Evolutionary conservation across 2,797 vertebrate genomes (phyloP), one percentile per base, ranked within the genome.

Genomic region (Tadarida brasiliensis): DNA sequence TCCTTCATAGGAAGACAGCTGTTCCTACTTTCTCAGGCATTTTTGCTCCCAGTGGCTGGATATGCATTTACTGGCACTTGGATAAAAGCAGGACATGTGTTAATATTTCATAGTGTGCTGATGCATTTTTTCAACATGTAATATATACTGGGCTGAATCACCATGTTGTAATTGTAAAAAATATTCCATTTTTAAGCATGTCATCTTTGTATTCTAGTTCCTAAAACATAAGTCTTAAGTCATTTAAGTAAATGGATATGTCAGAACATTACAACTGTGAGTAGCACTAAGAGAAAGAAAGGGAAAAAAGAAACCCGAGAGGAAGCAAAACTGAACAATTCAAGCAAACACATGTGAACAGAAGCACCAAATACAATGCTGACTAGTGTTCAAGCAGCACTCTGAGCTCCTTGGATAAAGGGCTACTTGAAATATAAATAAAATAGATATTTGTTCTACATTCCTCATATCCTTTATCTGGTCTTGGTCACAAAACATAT

Each of bases 211-310:
- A 78, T 87, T 81, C 44, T 86, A 92, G 70, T 68, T 83, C 49
- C 33, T 96, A 92, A 91, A 96, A 97, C 74, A 39, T 44, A 95
- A 91, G 71, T 87, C 80, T 95, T 30, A 39, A 92, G 67, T 73
- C 44, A 90, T 70, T 91, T 93, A 59, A 39, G 74, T 94, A 95
- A 95, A 94, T 97, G 91, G 84, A 85, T 97, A 80, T 95, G 94
- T 78, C 83, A 97, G 95, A 96, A 68, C 49, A 54, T 84, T 94
- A 81, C 7, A 81, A 65, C 26, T 26, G 15, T 51, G 82, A 90
- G 20, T 35, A 74, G 78, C n/a, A 89, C 47, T 67, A 54, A 68
- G 73, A 83, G 74, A 92, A 94, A 88, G n/a, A 80, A 67, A 78
- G 26, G 33, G 22, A 80, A 68, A 70, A 71, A 59, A 28, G 56